A percentile compares a stretch with the other conserved stretches of the same genome.
These are phyloP conservation scores for Trigoniulus corallinus DNA, from an alignment of 1,140 invertebrate species.

Conservation along the genomic window DNA sequence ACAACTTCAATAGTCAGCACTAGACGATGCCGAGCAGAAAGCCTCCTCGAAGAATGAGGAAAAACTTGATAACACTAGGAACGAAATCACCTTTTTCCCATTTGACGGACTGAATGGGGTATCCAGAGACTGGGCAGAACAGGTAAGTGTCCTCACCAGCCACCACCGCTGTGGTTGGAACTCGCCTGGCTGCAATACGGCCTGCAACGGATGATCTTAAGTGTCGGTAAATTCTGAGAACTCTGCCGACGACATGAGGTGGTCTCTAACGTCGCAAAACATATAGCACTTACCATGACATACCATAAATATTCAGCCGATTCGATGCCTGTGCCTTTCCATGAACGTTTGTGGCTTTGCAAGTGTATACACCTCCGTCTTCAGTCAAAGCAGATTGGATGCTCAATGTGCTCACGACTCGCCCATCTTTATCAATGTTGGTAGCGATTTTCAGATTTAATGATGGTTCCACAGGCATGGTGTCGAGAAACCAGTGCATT, in stretches of 20 bases:
- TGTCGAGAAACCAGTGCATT: slow-evolving; percentile 69
- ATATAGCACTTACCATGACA: slow-evolving; percentile 15
- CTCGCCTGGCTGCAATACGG: neutral
- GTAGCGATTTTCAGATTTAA: slow-evolving; percentile 52
- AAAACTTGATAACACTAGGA: neutral
- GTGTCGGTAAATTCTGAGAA: neutral
- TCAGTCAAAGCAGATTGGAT: slow-evolving; percentile 63
- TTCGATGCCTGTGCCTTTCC: slow-evolving; percentile 50
- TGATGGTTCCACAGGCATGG: slow-evolving; percentile 15
- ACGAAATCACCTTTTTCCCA: slow-evolving; percentile 60
- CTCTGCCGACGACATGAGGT: neutral
- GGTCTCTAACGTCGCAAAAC: neutral
- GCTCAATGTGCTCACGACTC: slow-evolving; percentile 73
- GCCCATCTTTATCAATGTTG: slow-evolving; percentile 55
- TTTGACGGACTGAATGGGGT: slow-evolving; percentile 79
- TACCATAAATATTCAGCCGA: slow-evolving; percentile 72
- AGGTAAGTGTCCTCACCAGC: slow-evolving; percentile 75
- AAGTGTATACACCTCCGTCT: slow-evolving; percentile 26
- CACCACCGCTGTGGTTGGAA: slow-evolving; percentile 69
- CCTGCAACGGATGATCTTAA: neutral
- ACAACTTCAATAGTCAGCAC: neutral
- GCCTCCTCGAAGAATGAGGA: too few relatives aligned
- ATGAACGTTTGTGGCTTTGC: slow-evolving; percentile 23
- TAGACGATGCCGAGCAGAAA: too few relatives aligned
- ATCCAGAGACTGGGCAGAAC: slow-evolving; percentile 83